Percentiles rank a stretch among this genome's conserved stretches.
These are phyloP conservation scores for Solenodon paradoxus DNA, from an alignment of 2,113 vertebrate species.

Conservation along the genomic window DNA sequence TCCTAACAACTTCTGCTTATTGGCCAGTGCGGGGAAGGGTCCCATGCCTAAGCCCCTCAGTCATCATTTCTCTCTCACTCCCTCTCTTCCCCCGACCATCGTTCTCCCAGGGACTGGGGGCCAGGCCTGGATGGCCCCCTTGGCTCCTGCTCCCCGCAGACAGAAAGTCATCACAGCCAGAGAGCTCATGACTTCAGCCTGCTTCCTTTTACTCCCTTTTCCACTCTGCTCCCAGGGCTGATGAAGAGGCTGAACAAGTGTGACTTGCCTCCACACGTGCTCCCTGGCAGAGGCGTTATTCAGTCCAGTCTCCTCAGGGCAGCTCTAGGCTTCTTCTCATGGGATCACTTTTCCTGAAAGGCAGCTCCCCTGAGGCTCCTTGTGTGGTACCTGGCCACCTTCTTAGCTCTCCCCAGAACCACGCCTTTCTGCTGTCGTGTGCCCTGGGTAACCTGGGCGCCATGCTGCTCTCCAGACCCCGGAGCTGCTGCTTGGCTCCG, in stretches of 20 bases:
- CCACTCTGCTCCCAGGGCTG: not conserved
- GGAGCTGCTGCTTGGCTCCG: not conserved
- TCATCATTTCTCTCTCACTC: not conserved
- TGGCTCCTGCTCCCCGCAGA: not conserved
- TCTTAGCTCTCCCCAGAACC: not conserved
- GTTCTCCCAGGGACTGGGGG: not conserved
- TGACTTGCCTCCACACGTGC: not conserved
- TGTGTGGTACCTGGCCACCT: not conserved
- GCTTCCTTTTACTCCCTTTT: not conserved
- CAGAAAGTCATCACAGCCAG: fast-evolving
- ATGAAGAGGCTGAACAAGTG: not conserved
- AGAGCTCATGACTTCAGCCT: fast-evolving
- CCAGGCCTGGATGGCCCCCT: not conserved
- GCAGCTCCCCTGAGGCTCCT: not conserved
- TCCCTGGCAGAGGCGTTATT: no score
- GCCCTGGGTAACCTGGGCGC: not conserved
- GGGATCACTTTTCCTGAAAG: not conserved
- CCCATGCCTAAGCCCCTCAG: not conserved
- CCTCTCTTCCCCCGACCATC: not conserved
- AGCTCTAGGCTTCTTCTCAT: not conserved
- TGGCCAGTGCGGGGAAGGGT: not conserved
- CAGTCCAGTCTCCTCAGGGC: not conserved
- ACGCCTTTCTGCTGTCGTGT: not conserved
- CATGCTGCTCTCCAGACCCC: no score
- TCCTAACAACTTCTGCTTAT: not conserved